Conservation (phyloP, 2,113 vertebrate species). For the Microcebus jonahi region DNA sequence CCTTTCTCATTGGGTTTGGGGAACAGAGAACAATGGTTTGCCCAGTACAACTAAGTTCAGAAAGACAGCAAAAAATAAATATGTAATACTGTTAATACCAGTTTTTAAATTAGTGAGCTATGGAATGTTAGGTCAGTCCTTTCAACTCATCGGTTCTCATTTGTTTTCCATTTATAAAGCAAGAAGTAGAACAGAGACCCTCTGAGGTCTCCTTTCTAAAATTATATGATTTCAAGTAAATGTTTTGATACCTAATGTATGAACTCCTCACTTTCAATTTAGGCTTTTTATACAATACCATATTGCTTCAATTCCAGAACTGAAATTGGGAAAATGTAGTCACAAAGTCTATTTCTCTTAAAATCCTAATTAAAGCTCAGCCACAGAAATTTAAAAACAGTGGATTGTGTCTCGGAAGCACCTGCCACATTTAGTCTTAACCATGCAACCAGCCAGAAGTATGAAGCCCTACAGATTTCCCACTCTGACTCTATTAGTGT, state of each 20-base stretch:
- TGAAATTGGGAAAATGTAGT: background rate
- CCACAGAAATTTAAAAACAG: conserved; percentile 8
- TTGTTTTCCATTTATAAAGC: background rate
- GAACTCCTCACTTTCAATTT: background rate
- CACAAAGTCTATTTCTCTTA: background rate
- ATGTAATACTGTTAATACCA: background rate
- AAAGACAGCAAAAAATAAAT: background rate
- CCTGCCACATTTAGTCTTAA: background rate
- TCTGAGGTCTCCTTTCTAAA: background rate
- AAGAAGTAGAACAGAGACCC: background rate
- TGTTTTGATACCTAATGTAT: background rate
- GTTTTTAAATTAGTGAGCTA: background rate
- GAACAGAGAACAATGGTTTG: background rate
- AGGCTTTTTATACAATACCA: background rate
- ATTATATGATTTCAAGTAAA: background rate
- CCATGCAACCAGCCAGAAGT: background rate
- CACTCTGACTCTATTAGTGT: background rate
- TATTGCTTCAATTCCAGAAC: conserved; percentile 5
- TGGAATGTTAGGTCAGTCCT: background rate
- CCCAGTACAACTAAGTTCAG: background rate
- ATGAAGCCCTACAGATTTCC: background rate
- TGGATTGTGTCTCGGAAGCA: conserved; percentile 6
- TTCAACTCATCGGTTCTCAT: background rate
- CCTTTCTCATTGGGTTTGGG: background rate
- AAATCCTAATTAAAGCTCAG: background rate